Base-by-base conservation (phyloP, 2,113 vertebrate species). In the Austrofundulus limnaeus region DNA sequence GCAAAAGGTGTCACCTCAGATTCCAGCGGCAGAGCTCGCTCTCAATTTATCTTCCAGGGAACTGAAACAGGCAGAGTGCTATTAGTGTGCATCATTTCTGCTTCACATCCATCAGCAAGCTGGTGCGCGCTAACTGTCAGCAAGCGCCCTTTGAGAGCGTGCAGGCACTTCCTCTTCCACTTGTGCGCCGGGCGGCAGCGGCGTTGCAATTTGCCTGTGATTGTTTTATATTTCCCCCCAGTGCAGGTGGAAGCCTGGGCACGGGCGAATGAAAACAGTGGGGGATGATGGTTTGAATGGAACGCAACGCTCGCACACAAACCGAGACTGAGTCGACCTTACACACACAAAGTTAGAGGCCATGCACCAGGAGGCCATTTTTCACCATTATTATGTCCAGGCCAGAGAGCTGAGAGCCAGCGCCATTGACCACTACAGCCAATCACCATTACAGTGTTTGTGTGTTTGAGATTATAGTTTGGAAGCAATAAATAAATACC, bases 161-260 rank as follows among this genome's bases (percentile, higher is more conserved):
- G 52, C 66, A 0, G 21, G 63, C 84, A 62, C 78, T 82, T 81
- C 80, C 77, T 45, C 66, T 73, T 82, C 68, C 68, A 71, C 79
- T 83, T 75, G 69, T 70, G 60, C 1, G 53, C 59, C 51, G n/a
- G 63, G 46, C 46, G 34, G 69, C 67, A 1, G 72, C 38, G 11
- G 72, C 38, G 11, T 6, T 3, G 73, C 82, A 90, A 90, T 86
- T 84, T 88, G 70, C 72, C 37, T 67, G 59, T 86, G 81, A 90
- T 90, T 83, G 86, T 81, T 87, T 87, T 69, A 79, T 63, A 80
- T 87, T 80, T 86, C 77, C 72, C 79, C 71, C 25, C 16, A 2
- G n/a, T n/a, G 72, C 25, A 61, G 68, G 80, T 82, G 54, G 25
- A 10, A 45, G 62, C 65, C 21, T 1, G 16, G 72, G 66, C 47